Evolutionary conservation across 2,113 vertebrate species (phyloP), one percentile per base, ranked within the genome.

Genomic region (Morone chrysops): DNA sequence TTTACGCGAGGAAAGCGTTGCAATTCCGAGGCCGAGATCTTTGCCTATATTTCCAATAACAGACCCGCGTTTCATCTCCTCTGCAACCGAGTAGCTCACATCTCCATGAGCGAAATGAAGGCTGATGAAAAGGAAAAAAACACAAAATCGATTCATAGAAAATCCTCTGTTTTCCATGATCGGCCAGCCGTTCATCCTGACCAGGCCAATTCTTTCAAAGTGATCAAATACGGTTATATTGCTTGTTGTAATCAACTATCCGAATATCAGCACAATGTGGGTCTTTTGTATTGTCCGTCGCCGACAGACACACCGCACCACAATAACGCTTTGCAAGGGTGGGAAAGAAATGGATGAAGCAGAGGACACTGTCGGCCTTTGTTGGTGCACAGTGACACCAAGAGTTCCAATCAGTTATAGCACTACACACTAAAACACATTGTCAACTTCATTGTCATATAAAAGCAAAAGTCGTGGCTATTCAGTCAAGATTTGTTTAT

Each of bases 61-160:
- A 48, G 87, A 93, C 6, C 92, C 92, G 8, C 57, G 92, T 70
- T 91, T 93, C 79, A 82, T 89, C 70, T 96, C 96, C 87, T 96
- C 95, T 0, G 85, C 75, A 38, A 95, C 36, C 0, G 89, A 91
- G 70, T 95, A 96, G 84, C 78, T 93, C 51, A 92, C 66, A 25
- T 92, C 92, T 73, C 88, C 89, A 93, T 68, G 6, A 0, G 53
- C 77, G 2, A 63, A 60, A 54, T 51, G 72, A 51, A 89, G 61
- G 36, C 7, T 9, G 51, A 82, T 2, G 5, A 82, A 73, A 43
- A 88, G 22, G 9, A 83, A 57, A 53, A 75, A 25, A 61, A 83
- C 50, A 51, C 38, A 61, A 59, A 0, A 61, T 13, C 53, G 17
- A 50, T 38, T 51, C 11, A 53, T 2, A 31, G 8, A 38, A 61